These are phyloP conservation scores for Zaprionus kolodkinae DNA, from an alignment of 1,140 invertebrate species.

Conservation along the genomic window DNA sequence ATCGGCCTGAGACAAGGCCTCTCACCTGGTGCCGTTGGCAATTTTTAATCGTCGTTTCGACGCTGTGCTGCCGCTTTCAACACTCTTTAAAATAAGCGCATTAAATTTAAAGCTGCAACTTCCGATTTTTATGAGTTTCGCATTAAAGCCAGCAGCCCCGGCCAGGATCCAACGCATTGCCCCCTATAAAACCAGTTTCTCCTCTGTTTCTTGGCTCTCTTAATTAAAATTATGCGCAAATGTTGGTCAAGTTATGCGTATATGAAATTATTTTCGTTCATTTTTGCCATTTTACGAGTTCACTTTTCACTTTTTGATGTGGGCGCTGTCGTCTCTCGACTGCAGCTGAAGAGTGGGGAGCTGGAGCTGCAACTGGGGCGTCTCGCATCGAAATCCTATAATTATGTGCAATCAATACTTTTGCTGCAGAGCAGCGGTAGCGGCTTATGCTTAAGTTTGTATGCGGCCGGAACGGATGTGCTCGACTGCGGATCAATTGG, in stretches of 20 bases:
- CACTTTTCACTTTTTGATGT: slow-evolving; percentile 59
- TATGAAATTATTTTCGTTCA: slow-evolving; percentile 44
- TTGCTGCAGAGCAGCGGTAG: slow-evolving; percentile 43
- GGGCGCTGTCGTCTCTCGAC: slow-evolving; percentile 26
- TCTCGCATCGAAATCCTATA: slow-evolving; percentile 67
- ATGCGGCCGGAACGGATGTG: slow-evolving; percentile 59
- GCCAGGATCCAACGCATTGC: slow-evolving; percentile 1
- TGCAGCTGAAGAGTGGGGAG: neutral
- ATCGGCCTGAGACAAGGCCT: neutral
- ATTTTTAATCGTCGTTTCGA: slow-evolving; percentile 32
- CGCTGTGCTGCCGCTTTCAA: slow-evolving; percentile 59
- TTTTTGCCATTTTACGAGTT: slow-evolving; percentile 36
- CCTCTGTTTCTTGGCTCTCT: slow-evolving; percentile 33
- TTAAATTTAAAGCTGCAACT: slow-evolving; percentile 77
- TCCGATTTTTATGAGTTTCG: slow-evolving; percentile 73
- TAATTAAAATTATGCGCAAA: slow-evolving; percentile 77
- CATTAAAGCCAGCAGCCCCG: slow-evolving; percentile 37
- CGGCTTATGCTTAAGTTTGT: slow-evolving; percentile 54
- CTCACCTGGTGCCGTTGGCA: neutral
- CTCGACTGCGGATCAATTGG: slow-evolving; percentile 27
- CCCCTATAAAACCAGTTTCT: slow-evolving; percentile 58
- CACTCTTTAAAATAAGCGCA: slow-evolving; percentile 77
- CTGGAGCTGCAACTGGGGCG: slow-evolving; percentile 17
- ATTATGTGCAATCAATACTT: slow-evolving; percentile 82
- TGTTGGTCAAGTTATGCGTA: slow-evolving; percentile 64